These are phyloP conservation scores for Uloborus diversus DNA, from an alignment of 1,140 invertebrate genomes.

Conservation along the genomic window DNA sequence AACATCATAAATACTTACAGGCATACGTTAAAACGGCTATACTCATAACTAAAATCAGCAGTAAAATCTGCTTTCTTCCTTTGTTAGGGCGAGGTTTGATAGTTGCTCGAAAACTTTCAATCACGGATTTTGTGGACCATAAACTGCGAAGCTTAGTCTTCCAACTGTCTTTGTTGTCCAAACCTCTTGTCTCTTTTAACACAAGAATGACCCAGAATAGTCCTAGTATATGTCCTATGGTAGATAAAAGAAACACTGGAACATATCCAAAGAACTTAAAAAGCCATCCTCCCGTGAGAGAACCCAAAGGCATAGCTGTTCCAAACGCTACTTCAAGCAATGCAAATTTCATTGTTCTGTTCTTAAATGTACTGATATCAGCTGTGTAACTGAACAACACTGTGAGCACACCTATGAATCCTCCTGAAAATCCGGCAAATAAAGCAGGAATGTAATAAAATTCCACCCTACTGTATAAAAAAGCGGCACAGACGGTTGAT, in stretches of 20 bases:
- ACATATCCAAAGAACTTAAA: background rate
- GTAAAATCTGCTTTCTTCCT: background rate
- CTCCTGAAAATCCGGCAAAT: background rate
- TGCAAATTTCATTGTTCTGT: slow-evolving; percentile 3
- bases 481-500: background rate
- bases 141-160: background rate
- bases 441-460: background rate
- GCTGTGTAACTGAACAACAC: background rate
- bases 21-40: background rate
- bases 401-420: background rate
- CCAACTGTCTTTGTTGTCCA: background rate
- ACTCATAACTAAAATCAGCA: slow-evolving; percentile 5
- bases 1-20: too few relatives aligned
- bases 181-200: background rate
- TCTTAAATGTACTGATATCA: background rate
- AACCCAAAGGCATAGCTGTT: background rate
- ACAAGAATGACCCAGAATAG: background rate
- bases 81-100: background rate
- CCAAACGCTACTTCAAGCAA: background rate
- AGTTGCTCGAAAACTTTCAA: background rate
- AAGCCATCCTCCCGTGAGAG: background rate
- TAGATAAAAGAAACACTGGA: background rate
- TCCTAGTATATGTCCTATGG: background rate
- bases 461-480: background rate
- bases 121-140: background rate